Conservation (phyloP, 30 jellyfish, hydroid and myxozoan genomes). For the Aurelia coerulea region DNA sequence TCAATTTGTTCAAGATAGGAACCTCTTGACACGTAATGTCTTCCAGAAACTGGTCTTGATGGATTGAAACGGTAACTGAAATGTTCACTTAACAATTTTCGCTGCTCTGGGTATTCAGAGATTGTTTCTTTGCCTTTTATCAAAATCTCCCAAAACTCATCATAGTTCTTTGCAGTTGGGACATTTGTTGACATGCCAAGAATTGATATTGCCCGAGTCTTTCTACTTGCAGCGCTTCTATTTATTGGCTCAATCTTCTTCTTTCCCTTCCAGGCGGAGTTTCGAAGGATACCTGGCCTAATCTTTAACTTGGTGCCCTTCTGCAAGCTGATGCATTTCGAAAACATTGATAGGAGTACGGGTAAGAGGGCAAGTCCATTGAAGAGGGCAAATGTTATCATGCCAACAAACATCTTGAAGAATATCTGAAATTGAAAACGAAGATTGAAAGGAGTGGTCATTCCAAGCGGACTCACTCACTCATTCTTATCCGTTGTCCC, state of each 20-base stretch:
- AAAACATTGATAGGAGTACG: conserved; percentile 46
- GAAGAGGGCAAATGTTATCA: conserved; percentile 56
- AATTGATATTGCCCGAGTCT: conserved; percentile 7
- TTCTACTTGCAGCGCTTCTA: neutral
- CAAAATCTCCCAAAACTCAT: conserved; percentile 27
- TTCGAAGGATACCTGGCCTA: no score
- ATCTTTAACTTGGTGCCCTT: no score
- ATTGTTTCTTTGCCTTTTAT: conserved; percentile 28
- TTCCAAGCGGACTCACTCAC: no score
- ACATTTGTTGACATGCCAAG: conserved; percentile 63
- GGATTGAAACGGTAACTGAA: conserved; percentile 56
- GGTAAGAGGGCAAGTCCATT: conserved; percentile 70
- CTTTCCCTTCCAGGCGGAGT: no score
- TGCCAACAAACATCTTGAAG: conserved; percentile 81
- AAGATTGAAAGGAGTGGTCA: neutral
- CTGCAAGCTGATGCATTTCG: conserved; percentile 1
- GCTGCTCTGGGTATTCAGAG: conserved; percentile 51
- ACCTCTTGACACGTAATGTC: conserved; percentile 58
- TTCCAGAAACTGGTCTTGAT: conserved; percentile 67
- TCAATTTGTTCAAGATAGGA: conserved; percentile 65
- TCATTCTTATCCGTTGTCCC: no score
- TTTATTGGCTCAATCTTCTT: no score
- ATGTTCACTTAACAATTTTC: conserved; percentile 29
- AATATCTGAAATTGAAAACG: conserved; percentile 25
- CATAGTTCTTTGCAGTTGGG: conserved; percentile 55